A percentile compares a stretch with the other conserved stretches of the same genome.
Evolutionary conservation across 2,797 vertebrate species (phyloP).

Genomic region (Lerista edwardsae): DNA sequence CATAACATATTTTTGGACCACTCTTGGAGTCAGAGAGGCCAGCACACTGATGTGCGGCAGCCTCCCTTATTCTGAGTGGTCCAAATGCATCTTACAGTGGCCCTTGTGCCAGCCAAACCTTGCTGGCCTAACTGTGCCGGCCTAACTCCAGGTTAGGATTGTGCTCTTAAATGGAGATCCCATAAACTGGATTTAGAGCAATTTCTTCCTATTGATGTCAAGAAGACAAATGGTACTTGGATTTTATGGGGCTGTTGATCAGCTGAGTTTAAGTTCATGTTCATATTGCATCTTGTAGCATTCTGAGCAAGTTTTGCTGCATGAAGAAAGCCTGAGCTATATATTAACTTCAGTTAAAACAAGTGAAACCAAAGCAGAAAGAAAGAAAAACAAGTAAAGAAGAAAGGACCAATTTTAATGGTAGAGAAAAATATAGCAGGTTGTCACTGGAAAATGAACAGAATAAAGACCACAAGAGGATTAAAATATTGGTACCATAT

Average conservation of each 20-base stretch:
- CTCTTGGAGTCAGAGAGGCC: no score
- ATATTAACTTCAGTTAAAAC: constrained; percentile 4
- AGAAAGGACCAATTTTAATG: constrained; percentile 90
- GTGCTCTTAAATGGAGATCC: not conserved
- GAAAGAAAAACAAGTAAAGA: constrained; percentile 66
- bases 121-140: no score
- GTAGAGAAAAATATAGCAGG: constrained; percentile 85
- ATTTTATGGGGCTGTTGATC: not conserved
- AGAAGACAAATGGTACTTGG: not conserved
- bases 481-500: constrained; percentile 70
- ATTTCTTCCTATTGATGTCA: not conserved
- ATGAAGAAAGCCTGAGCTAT: not conserved
- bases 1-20: no score
- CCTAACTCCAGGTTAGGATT: no score
- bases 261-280: not conserved
- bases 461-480: constrained; percentile 74
- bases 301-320: not conserved
- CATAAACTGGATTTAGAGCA: not conserved
- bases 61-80: no score
- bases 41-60: no score
- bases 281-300: not conserved
- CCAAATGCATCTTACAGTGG: no score
- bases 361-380: constrained; percentile 16
- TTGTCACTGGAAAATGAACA: constrained; percentile 81
- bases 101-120: no score